Evolutionary conservation across 1,140 invertebrate species (phyloP).

Genomic region (Aphidius gifuensis): DNA sequence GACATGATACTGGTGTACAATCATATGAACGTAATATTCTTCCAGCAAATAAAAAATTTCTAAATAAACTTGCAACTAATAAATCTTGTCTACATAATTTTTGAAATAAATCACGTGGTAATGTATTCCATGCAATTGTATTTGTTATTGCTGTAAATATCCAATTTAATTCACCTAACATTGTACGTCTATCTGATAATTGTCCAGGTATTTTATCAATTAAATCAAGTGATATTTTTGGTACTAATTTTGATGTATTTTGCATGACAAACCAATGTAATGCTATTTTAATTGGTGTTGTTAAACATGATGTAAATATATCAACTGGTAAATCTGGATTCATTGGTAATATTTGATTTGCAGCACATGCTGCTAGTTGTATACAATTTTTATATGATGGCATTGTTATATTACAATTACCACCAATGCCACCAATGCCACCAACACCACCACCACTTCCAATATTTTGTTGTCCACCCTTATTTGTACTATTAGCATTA

Average conservation of each 20-base stretch:
- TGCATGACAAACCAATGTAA: slow-evolving; percentile 92
- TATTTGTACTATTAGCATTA: slow-evolving; percentile 26
- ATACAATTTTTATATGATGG: slow-evolving; percentile 87
- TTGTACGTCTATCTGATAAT: slow-evolving; percentile 90
- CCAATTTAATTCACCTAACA: slow-evolving; percentile 99
- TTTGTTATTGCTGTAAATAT: slow-evolving; percentile 99
- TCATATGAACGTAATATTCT: slow-evolving; percentile 94
- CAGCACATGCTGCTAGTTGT: slow-evolving; percentile 90
- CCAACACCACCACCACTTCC: slow-evolving; percentile 39
- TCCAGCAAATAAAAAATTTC: slow-evolving; percentile 96
- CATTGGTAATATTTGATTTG: slow-evolving; percentile 92
- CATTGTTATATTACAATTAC: slow-evolving; percentile 33
- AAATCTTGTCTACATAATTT: slow-evolving; percentile 96
- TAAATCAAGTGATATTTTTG: slow-evolving; percentile 75
- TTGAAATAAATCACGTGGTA: slow-evolving; percentile 93
- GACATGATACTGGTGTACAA: slow-evolving; percentile 90
- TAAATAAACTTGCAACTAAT: slow-evolving; percentile 95
- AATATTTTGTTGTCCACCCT: too few species aligned
- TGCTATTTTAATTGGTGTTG: slow-evolving; percentile 96
- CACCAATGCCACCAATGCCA: too few species aligned
- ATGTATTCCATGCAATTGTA: slow-evolving; percentile 98
- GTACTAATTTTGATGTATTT: slow-evolving; percentile 76
- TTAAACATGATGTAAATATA: slow-evolving; percentile 96
- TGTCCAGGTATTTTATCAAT: slow-evolving; percentile 95
- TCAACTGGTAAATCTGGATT: slow-evolving; percentile 98